Conservation (phyloP, 2,797 vertebrate genomes). For the Trichosurus vulpecula region DNA sequence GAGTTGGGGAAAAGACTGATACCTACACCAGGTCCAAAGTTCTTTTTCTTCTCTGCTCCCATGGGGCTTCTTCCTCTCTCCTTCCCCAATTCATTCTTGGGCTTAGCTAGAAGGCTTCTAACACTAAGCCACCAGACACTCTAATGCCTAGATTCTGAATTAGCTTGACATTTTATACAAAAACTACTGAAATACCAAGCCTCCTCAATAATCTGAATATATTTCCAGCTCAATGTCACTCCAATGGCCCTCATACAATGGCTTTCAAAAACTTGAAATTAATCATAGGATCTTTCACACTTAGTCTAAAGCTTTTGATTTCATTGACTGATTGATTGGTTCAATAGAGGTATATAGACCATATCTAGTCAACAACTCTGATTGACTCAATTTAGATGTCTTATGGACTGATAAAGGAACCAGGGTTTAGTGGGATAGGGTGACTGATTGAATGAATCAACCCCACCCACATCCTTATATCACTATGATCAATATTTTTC, state of each 20-base stretch:
- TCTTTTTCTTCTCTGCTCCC: neutral
- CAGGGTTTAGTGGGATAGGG: neutral
- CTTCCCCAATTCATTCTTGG: neutral
- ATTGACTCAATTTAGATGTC: neutral
- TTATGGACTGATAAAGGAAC: neutral
- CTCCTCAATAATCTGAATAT: neutral
- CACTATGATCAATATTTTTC: neutral
- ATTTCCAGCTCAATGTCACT: neutral
- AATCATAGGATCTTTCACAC: neutral
- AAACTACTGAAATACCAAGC: neutral
- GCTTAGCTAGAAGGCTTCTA: neutral
- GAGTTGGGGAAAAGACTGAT: neutral
- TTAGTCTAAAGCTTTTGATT: neutral
- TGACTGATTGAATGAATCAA: neutral
- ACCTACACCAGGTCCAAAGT: neutral
- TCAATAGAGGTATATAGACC: neutral
- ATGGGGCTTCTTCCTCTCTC: neutral
- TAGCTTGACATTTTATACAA: neutral
- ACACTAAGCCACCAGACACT: neutral
- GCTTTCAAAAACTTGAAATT: neutral
- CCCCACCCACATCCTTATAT: neutral
- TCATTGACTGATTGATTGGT: neutral
- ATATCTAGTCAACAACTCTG: neutral
- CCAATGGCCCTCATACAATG: neutral
- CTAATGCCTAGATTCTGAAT: neutral